Base-by-base conservation (phyloP, 2,888 invertebrate genomes). In the Andrena praecox region DNA sequence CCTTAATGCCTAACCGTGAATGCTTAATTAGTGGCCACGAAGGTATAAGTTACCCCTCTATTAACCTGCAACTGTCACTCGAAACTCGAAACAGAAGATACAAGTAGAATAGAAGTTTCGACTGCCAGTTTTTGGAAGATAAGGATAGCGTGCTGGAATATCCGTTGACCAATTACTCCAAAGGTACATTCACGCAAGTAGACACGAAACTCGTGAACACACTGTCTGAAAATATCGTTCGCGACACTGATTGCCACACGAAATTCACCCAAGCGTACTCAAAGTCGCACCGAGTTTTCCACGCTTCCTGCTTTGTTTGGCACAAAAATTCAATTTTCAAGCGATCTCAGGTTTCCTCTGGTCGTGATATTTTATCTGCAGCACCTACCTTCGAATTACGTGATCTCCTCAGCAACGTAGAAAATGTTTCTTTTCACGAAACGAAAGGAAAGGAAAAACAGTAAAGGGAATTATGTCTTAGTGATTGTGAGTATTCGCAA, bases 251-350 rank as follows among this genome's bases (percentile, higher is more conserved):
- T 54, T 54, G 54, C 20, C 20, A 20, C 54, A 24, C 8, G 24
- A 54, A 54, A 54, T 20, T 54, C 54, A 54, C 20, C 54, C 20
- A 54, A 54, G 54, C 54, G n/a, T 24, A 54, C 54, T 54, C 54
- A 54, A 54, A 24, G 24, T 24, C 54, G n/a, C 54, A 3, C 8
- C 54, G 1, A 54, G 20, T 54, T 54, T 54, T 54, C 54, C n/a
- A 20, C 54, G 54, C 54, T 54, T 54, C 3, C 54, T 8, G 54
- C 54, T 54, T 54, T 54, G 54, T 54, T 54, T 54, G 54, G 3
- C 20, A 54, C 54, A 20, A 54, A 54, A 54, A 54, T 54, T 54
- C 20, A 54, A 20, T 54, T 54, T 54, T 8, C 54, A 54, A 20
- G 54, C 54, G 20, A 24, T 54, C 54, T 54, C 54, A 0, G 54